Conservation (phyloP, 2,888 invertebrate species). For the Drosophila buzzatii region DNA sequence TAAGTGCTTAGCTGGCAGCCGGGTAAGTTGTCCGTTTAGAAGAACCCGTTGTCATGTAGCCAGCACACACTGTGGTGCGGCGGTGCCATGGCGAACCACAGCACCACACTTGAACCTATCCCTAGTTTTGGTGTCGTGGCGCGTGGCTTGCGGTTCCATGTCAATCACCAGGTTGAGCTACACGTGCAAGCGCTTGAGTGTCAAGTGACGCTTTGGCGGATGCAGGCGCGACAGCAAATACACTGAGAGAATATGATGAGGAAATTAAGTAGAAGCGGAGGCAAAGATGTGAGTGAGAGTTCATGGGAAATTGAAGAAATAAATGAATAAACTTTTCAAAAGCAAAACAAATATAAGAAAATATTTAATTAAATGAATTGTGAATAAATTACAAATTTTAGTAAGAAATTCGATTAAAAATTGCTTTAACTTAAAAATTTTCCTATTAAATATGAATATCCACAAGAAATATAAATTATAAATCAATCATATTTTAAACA, state of each 20-base stretch:
- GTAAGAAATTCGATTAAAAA: neutral
- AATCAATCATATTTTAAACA: no score
- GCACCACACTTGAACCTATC: neutral
- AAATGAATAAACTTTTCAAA: no score
- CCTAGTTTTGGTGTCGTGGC: constrained; percentile 1
- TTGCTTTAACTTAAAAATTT: no score
- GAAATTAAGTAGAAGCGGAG: neutral
- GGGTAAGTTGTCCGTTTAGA: constrained; percentile 35
- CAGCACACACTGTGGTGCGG: no score
- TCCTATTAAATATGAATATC: no score
- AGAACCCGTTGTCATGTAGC: constrained; percentile 11
- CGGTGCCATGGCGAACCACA: neutral
- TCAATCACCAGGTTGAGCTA: constrained; percentile 37
- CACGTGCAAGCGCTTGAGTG: constrained; percentile 68
- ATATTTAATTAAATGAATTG: neutral
- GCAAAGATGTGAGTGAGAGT: neutral
- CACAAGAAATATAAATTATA: no score
- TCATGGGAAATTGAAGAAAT: no score
- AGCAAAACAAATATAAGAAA: no score
- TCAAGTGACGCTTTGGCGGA: constrained; percentile 63
- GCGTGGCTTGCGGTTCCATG: constrained; percentile 19
- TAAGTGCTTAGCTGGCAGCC: constrained; percentile 42
- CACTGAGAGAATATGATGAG: constrained; percentile 3
- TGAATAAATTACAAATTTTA: neutral
- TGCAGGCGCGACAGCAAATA: constrained; percentile 44